phyloP scores from a whole-genome alignment of 2,797 vertebrate genomes.

The Pogonophryne albipinna region DNA sequence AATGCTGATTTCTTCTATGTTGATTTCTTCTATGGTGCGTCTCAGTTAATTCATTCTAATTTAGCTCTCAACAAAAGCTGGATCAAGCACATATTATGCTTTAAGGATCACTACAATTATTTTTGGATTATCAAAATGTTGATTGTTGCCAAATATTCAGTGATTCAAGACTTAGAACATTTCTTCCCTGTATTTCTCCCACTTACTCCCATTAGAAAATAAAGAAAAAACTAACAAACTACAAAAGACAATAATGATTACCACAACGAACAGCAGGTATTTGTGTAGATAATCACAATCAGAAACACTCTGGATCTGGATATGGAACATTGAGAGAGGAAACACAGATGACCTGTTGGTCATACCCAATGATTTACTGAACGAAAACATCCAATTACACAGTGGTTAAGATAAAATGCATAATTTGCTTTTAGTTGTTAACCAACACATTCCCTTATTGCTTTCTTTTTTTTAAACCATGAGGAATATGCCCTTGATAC shows the following conservation, averaged over 20 bases:
- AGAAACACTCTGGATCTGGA: neutral
- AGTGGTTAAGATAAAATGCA: neutral
- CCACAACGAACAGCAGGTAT: neutral
- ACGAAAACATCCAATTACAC: slow-evolving; percentile 11
- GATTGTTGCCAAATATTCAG: neutral
- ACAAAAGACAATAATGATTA: neutral
- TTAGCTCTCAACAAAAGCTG: neutral
- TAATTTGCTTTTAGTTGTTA: neutral
- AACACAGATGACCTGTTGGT: slow-evolving; percentile 9
- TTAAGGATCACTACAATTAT: too few relatives aligned
- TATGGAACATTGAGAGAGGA: neutral
- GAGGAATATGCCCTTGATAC: neutral
- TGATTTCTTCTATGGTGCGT: neutral
- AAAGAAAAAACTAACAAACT: neutral
- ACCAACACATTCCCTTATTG: neutral
- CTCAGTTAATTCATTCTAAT: neutral
- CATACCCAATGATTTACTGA: neutral
- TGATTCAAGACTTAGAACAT: too few relatives aligned
- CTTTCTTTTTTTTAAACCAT: neutral
- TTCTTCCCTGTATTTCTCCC: too few relatives aligned
- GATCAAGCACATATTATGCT: too few relatives aligned
- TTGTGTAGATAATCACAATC: neutral
- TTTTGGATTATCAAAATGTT: neutral
- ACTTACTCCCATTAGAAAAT: too few relatives aligned
- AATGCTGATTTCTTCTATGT: neutral